Percentiles rank a stretch among this genome's conserved stretches.
Conservation (phyloP, 2,888 invertebrate species). For the Leptodirus hochenwartii region DNA sequence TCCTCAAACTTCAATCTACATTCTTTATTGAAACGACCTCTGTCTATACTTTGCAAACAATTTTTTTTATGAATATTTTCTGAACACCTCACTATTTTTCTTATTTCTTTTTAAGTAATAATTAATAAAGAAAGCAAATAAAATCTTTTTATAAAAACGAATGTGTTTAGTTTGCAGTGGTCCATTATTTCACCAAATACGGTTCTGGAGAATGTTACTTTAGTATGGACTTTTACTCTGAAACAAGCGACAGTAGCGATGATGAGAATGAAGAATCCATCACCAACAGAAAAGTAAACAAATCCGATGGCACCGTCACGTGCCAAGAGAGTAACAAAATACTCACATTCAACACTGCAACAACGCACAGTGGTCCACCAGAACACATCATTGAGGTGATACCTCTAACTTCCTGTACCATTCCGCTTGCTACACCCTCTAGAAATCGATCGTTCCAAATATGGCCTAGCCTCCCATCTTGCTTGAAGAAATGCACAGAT, state of each 20-base stretch:
- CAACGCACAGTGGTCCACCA: slow-evolving; percentile 11
- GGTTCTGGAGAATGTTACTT: slow-evolving; percentile 66
- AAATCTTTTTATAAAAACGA: slow-evolving; percentile 6
- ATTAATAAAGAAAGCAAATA: slow-evolving; percentile 4
- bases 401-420: slow-evolving; percentile 38
- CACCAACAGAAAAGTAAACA: slow-evolving; percentile 9
- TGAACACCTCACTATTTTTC: too few species aligned
- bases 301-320: too few species aligned
- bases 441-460: not conserved
- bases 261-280: too few species aligned
- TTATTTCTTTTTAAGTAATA: too few species aligned
- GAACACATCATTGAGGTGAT: slow-evolving; percentile 36
- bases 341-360: slow-evolving; percentile 9
- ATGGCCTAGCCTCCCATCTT: slow-evolving; percentile 1
- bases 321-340: slow-evolving; percentile 4
- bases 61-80: too few species aligned
- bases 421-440: slow-evolving; percentile 24
- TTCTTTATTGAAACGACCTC: too few species aligned
- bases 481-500: too few species aligned
- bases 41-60: too few species aligned
- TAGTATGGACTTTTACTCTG: slow-evolving; percentile 41
- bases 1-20: too few species aligned
- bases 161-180: slow-evolving; percentile 48
- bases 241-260: slow-evolving; percentile 36
- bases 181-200: slow-evolving; percentile 71